A percentile compares a stretch with the other conserved stretches of the same genome.
Conservation (phyloP, 2,797 vertebrate genomes). For the Tympanoctomys barrerae region DNA sequence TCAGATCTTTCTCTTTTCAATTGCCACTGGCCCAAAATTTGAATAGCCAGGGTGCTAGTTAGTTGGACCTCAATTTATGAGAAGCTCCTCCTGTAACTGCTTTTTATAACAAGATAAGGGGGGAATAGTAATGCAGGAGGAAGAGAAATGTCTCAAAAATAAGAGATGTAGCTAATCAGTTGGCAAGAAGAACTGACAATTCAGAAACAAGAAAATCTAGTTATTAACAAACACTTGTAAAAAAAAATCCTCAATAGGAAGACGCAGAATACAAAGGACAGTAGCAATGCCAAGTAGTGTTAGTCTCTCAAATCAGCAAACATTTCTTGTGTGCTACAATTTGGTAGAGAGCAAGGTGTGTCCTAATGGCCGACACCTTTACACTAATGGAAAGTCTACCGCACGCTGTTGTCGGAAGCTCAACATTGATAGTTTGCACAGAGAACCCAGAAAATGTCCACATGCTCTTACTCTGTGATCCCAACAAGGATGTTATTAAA, state of each 20-base stretch:
- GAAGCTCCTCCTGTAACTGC: neutral
- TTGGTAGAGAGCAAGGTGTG: neutral
- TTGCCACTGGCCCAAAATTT: constrained; percentile 46
- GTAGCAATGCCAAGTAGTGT: neutral
- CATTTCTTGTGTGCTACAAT: neutral
- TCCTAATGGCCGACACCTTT: neutral
- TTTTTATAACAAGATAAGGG: constrained; percentile 10
- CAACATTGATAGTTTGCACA: fast-evolving
- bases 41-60: constrained; percentile 49
- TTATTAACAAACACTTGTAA: neutral
- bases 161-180: neutral
- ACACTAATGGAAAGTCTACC: neutral
- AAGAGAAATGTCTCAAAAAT: constrained; percentile 26
- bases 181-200: constrained; percentile 13
- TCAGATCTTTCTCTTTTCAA: constrained; percentile 76
- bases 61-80: constrained; percentile 9
- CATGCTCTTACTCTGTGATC: neutral
- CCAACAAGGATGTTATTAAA: neutral
- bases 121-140: neutral
- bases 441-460: neutral
- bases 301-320: neutral
- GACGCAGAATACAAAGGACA: neutral
- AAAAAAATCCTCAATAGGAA: neutral
- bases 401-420: neutral
- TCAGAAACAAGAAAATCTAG: constrained; percentile 58